Conservation (phyloP, 2,888 invertebrate genomes). For the Mesorhabditis spiculigera region DNA sequence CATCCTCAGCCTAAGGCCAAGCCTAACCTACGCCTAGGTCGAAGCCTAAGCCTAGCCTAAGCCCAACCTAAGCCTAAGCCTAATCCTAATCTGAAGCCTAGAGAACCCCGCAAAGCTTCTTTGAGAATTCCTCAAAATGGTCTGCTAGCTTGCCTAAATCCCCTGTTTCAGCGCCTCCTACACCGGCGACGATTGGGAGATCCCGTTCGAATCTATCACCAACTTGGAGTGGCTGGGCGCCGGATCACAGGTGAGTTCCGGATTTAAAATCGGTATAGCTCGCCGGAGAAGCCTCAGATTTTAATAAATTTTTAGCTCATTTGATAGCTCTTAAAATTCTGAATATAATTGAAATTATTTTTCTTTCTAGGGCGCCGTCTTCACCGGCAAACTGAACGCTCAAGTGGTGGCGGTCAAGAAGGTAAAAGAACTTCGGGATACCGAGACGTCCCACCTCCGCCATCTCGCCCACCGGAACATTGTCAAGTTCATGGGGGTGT, state of each 20-base stretch:
- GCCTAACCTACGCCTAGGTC: no score
- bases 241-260: conserved; percentile 77
- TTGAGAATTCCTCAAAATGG: no score
- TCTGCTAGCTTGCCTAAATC: background rate
- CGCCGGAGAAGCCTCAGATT: no score
- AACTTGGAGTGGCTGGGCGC: conserved; percentile 87
- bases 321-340: no score
- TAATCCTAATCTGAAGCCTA: no score
- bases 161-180: background rate
- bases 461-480: conserved; percentile 91
- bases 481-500: conserved; percentile 74
- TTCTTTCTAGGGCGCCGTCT: background rate
- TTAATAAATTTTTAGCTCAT: no score
- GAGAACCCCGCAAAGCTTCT: no score
- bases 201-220: conserved; percentile 83
- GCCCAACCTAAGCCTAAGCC: conserved; percentile 3
- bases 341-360: background rate
- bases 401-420: conserved; percentile 93
- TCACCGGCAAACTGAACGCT: conserved; percentile 69
- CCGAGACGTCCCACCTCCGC: conserved; percentile 83
- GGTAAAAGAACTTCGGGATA: conserved; percentile 84
- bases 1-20: no score
- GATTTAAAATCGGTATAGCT: background rate
- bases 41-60: conserved; percentile 6
- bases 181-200: conserved; percentile 76